phyloP scores from a whole-genome alignment of 2,113 vertebrate genomes.

The Pseudopipra pipra region DNA sequence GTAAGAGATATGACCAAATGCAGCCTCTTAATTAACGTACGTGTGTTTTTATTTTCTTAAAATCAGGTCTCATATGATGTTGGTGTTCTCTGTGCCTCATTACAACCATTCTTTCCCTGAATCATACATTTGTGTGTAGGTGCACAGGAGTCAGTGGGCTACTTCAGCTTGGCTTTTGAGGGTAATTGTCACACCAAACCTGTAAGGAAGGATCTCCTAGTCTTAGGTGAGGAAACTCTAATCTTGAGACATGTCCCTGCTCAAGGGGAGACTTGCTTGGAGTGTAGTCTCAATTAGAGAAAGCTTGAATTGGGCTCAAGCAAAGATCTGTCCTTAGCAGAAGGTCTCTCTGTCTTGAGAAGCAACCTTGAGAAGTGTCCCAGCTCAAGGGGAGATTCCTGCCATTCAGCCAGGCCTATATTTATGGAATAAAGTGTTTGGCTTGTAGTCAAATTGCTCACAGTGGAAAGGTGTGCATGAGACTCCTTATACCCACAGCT shows the following conservation, averaged over 20 bases:
- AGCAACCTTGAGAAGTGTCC: neutral
- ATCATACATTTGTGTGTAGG: neutral
- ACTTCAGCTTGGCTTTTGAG: neutral
- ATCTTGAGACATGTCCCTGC: neutral
- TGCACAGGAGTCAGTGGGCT: neutral
- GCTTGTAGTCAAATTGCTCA: accelerated
- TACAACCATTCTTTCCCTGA: neutral
- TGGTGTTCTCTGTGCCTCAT: neutral
- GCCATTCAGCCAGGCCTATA: neutral
- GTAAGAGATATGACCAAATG: neutral
- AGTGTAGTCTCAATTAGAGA: too few species aligned
- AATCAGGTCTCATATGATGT: neutral
- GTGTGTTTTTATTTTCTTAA: neutral
- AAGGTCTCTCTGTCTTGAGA: too few species aligned
- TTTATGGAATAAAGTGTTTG: neutral
- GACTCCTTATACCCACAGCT: neutral
- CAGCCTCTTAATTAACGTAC: neutral
- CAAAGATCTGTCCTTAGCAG: neutral
- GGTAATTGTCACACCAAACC: too few species aligned
- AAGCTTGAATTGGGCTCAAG: too few species aligned
- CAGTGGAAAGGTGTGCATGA: accelerated
- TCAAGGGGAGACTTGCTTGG: neutral
- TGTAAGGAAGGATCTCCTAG: neutral
- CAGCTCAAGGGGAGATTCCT: neutral
- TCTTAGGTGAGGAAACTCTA: neutral